Base-by-base conservation (phyloP, 2,888 invertebrate genomes). In the Leptarthrus brevirostris region DNA sequence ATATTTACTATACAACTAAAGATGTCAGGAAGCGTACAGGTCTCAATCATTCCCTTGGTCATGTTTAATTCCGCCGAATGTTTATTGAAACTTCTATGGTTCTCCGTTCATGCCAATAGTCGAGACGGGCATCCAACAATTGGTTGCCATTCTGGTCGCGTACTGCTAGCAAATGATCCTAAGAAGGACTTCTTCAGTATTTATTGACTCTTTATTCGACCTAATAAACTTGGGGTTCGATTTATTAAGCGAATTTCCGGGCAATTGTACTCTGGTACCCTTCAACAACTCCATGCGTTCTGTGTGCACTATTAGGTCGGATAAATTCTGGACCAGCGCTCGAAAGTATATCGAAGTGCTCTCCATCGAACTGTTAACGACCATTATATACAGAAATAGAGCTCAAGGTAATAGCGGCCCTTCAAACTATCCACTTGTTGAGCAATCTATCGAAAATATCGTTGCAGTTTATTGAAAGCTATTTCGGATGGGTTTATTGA, bases 181-280 rank as follows among this genome's bases (percentile, higher is more conserved):
- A 49, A 49, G 49, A 18, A 49, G 20, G 49, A 20, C n/a, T 49
- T 49, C 49, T 16, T 49, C 22, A 20, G 49, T n/a, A 18, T 49
- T 49, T 49, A 49, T 49, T 49, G 49, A 49, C 49, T 20, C 49
- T 49, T 49, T 49, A 49, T 49, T 49, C 49, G 6, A 1, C n/a
- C 18, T 49, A 49, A 49, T 49, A 49, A 49, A 49, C 20, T 18
- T 49, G 8, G 30, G 20, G 49, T 49, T 20, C 18, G 49, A 49
- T 49, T 49, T 49, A 20, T 49, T 16, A 20, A 49, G 18, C 8
- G n/a, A 18, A 20, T 49, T 49, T 49, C 49, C 49, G 3, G 6
- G 40, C 8, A 40, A 40, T 12, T 40, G 3, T 40, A 40, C 12
- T 40, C 6, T 12, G 6, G 6, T 1, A 40, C 40, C 40, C 40